These are phyloP conservation scores for Thaumetopoea pityocampa DNA, from an alignment of 1,140 invertebrate genomes.

Conservation along the genomic window DNA sequence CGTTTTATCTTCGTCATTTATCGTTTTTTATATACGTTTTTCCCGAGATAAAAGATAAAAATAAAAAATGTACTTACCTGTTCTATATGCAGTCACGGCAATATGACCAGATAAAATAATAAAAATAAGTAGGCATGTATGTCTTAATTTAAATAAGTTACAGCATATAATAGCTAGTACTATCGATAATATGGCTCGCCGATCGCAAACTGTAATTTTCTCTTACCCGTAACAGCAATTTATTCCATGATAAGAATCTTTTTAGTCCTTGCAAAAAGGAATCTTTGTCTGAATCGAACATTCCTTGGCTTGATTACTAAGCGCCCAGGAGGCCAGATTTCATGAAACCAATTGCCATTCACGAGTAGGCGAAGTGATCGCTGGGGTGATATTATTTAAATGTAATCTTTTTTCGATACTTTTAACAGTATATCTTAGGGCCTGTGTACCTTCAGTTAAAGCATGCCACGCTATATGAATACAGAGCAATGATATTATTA, in stretches of 20 bases:
- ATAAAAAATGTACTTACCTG: slow-evolving; percentile 9
- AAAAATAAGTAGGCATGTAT: too few relatives aligned
- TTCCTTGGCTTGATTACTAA: slow-evolving; percentile 65
- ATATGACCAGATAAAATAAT: slow-evolving; percentile 23
- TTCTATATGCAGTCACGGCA: slow-evolving; percentile 12
- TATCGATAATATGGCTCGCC: slow-evolving; percentile 49
- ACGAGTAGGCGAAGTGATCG: slow-evolving; percentile 64
- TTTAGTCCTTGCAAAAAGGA: slow-evolving; percentile 61
- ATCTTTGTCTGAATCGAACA: slow-evolving; percentile 59
- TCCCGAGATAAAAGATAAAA: slow-evolving; percentile 9
- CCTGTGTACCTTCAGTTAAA: slow-evolving; percentile 22
- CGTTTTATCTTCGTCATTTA: too few relatives aligned
- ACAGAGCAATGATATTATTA: neutral
- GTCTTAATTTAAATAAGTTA: too few relatives aligned
- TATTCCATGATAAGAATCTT: slow-evolving; percentile 62
- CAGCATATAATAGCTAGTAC: slow-evolving; percentile 61
- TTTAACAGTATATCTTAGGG: slow-evolving; percentile 30
- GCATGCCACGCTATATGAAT: slow-evolving; percentile 4
- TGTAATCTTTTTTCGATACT: slow-evolving; percentile 73
- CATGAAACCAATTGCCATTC: slow-evolving; percentile 63
- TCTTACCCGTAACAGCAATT: slow-evolving; percentile 49
- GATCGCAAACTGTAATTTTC: slow-evolving; percentile 69
- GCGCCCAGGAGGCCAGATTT: slow-evolving; percentile 69
- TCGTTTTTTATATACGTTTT: too few relatives aligned
- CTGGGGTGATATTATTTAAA: slow-evolving; percentile 74